phyloP scores from a whole-genome alignment of 2,888 invertebrate genomes.

The Coelopa pilipes region DNA sequence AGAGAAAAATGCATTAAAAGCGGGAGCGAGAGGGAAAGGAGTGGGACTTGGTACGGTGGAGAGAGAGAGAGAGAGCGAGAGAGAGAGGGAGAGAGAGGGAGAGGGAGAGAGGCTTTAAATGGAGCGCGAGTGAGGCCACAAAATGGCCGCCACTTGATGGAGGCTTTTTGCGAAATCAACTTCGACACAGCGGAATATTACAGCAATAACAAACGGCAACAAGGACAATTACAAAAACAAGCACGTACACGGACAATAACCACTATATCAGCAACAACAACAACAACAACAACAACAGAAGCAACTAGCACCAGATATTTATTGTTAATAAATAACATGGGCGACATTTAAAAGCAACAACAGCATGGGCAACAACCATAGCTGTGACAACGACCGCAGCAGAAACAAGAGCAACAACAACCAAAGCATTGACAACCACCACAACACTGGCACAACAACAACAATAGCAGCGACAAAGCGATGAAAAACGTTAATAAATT shows the following conservation, averaged over 20 bases:
- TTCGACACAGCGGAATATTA: too few species aligned
- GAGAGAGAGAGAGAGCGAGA: too few species aligned
- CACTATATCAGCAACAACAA: background rate
- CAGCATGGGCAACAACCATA: background rate
- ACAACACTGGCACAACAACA: constrained; percentile 18
- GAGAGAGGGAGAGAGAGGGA: background rate
- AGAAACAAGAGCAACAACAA: background rate
- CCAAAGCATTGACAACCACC: background rate
- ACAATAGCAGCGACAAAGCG: background rate
- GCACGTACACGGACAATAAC: background rate
- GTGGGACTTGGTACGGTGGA: background rate
- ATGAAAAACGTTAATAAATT: background rate
- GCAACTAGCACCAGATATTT: background rate
- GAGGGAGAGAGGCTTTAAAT: too few species aligned
- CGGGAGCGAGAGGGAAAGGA: background rate
- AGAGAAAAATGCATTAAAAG: constrained; percentile 3
- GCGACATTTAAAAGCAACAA: background rate
- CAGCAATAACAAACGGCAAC: background rate
- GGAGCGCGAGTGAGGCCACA: background rate
- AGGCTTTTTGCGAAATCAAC: too few species aligned
- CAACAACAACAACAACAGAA: background rate
- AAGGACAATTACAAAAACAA: constrained; percentile 11
- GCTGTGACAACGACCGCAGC: background rate
- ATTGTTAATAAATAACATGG: constrained; percentile 4
- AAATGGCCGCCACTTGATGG: background rate